Conservation (phyloP, 2,797 vertebrate genomes). For the Petrocephalus schoutedeni region DNA sequence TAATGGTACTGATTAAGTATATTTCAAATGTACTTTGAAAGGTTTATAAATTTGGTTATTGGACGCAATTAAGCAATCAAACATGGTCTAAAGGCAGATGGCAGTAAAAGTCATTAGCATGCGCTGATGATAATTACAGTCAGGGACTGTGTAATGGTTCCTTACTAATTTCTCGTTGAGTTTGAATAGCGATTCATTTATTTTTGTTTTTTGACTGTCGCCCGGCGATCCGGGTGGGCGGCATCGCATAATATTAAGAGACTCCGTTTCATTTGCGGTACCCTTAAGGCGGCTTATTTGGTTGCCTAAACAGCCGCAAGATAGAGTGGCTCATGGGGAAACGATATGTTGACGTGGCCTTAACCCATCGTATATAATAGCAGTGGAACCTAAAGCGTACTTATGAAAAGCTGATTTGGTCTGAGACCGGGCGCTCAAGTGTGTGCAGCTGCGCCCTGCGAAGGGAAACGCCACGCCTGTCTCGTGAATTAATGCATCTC, state of each 20-base stretch:
- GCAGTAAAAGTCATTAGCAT: neutral
- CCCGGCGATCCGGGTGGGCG: neutral
- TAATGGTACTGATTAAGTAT: neutral
- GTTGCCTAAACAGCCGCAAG: neutral
- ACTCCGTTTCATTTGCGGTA: neutral
- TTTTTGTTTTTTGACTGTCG: neutral
- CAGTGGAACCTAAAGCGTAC: neutral
- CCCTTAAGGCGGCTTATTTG: neutral
- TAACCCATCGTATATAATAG: neutral
- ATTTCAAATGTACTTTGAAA: neutral
- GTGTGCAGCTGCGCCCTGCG: neutral
- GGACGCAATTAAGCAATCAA: neutral
- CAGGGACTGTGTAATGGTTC: neutral
- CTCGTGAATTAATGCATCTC: neutral
- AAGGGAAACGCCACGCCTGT: neutral
- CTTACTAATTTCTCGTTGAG: neutral
- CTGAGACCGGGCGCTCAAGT: neutral
- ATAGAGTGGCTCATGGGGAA: neutral
- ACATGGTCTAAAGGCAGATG: neutral
- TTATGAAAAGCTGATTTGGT: neutral
- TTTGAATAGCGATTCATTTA: neutral
- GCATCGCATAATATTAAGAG: neutral
- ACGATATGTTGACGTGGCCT: neutral
- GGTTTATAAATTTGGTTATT: neutral
- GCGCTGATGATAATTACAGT: neutral